Conservation (phyloP, 2,113 vertebrate species). For the Pogonocichla stellata region DNA sequence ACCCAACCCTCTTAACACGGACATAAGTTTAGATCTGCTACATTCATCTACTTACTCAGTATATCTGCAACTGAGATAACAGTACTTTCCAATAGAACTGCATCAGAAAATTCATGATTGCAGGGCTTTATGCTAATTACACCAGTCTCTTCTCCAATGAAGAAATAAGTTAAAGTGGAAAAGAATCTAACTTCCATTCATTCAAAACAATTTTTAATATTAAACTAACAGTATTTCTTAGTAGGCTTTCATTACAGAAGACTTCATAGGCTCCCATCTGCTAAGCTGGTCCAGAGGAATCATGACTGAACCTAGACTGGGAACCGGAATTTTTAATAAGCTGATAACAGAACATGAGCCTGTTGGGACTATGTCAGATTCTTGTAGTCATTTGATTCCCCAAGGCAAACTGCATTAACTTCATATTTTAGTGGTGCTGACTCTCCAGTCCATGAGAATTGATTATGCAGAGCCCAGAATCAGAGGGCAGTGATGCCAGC, state of each 20-base stretch:
- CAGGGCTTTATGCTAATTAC: neutral
- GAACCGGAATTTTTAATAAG: constrained; percentile 3
- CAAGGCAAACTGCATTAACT: neutral
- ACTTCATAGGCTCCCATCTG: constrained; percentile 31
- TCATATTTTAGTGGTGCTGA: neutral
- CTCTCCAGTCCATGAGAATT: neutral
- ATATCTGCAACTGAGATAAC: neutral
- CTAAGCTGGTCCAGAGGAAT: constrained; percentile 23
- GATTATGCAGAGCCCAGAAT: neutral
- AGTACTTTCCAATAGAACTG: neutral
- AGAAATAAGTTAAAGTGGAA: neutral
- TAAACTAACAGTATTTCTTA: neutral
- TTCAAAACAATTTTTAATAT: constrained; percentile 16
- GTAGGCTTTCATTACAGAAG: constrained; percentile 16
- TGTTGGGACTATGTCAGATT: neutral
- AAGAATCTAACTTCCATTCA: neutral
- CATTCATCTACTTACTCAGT: neutral
- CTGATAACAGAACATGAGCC: constrained; percentile 3
- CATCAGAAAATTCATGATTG: neutral
- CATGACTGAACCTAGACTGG: neutral
- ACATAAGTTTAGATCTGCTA: neutral
- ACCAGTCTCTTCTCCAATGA: neutral
- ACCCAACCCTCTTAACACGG: neutral
- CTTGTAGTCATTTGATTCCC: neutral
- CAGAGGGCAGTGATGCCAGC: neutral